These are phyloP conservation scores for Netelia virgata DNA, from an alignment of 2,888 invertebrate species.

Conservation along the genomic window DNA sequence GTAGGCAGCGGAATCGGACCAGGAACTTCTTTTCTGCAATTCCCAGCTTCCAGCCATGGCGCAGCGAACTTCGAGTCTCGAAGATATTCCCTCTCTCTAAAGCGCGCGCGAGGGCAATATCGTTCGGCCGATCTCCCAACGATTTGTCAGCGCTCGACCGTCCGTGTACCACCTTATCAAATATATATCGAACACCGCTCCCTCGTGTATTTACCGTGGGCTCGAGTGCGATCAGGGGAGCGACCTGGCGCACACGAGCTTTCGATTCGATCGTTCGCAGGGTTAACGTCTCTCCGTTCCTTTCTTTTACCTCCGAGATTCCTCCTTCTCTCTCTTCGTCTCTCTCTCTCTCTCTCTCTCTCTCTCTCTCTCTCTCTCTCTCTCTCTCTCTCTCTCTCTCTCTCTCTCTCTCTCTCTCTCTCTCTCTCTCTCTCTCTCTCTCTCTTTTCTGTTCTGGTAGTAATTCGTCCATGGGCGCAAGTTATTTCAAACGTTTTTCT, in stretches of 20 bases:
- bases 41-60: constrained; percentile 36
- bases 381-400: constrained; percentile 3
- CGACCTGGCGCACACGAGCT: constrained; percentile 53
- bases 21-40: constrained; percentile 16
- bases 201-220: constrained; percentile 79
- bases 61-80: constrained; percentile 20
- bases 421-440: constrained; percentile 10
- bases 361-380: constrained; percentile 10
- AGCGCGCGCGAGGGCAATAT: constrained; percentile 77
- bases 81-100: constrained; percentile 64
- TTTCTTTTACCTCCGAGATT: constrained; percentile 18
- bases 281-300: constrained; percentile 54
- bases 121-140: constrained; percentile 80
- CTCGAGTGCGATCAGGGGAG: constrained; percentile 68
- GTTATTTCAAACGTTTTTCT: no score
- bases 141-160: constrained; percentile 83
- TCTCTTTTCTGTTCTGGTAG: neutral
- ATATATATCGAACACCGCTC: constrained; percentile 83
- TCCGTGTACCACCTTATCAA: constrained; percentile 83
- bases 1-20: no score
- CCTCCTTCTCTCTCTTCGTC: constrained; percentile 7
- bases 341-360: neutral
- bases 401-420: neutral
- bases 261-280: constrained; percentile 64
- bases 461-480: neutral